Base-by-base conservation (phyloP, 2,113 vertebrate genomes). In the Alouatta palliata region DNA sequence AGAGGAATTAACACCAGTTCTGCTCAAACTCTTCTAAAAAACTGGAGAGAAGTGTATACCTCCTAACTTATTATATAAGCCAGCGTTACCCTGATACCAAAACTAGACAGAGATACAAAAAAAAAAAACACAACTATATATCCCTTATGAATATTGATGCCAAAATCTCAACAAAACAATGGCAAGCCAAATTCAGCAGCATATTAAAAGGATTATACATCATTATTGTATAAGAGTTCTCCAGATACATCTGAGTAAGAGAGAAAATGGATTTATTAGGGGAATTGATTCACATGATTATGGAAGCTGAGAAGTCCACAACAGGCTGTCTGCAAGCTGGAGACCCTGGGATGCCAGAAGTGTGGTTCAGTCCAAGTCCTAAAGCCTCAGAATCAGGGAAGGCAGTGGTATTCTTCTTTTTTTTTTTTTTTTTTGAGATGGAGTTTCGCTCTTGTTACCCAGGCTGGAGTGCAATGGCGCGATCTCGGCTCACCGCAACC, bases 21-120 rank as follows among this genome's bases (percentile, higher is more conserved):
- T 73, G 43, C 23, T 94, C 64, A 90, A 90, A 81, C 6, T 64
- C 54, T 92, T 80, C n/a, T 19, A 90, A 45, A 96, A 89, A 84
- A 6, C 45, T 89, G 25, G 88, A 89, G 47, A 66, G 5, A 5
- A 61, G 16, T 1, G 27, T 32, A 77, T 75, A 16, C 40, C 27
- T 45, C 40, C 73, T 45, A 45, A 30, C 37, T 76, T 25, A 76
- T 76, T 14, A 40, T 43, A 27, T 45, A 25, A 45, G 73, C 40
- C 8, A 5, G 25, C 8, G 8, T 76, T 76, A 76, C 43, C 23
- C 27, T 77, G 27, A 47, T 77, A 77, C 43, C 27, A 77, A 77
- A 47, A 47, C 25, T 17, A 19, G 75, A 77, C 75, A 32, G 27
- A 76, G 43, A 30, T 27, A 43, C 10, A 27, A 75, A 40, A 75